phyloP scores from a whole-genome alignment of 2,113 vertebrate genomes.

The Pachyramphus minor region DNA sequence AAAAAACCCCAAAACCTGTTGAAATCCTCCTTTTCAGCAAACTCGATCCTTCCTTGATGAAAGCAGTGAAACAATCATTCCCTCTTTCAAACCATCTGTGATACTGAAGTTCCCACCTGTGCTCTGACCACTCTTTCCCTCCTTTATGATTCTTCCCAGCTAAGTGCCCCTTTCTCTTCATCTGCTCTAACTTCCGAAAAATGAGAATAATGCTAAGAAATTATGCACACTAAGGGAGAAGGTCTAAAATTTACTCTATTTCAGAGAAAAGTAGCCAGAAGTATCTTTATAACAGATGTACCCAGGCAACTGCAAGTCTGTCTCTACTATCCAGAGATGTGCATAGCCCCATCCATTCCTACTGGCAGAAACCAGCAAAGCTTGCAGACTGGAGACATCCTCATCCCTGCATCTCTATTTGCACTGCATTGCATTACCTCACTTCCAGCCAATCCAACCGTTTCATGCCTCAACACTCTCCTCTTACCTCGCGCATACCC shows the following conservation, averaged over 20 bases:
- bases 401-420: constrained; percentile 16
- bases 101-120: not conserved
- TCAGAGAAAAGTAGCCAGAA: not conserved
- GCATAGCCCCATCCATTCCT: not conserved
- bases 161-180: not conserved
- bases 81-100: not conserved
- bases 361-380: not conserved
- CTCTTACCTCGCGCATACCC: not conserved
- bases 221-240: not conserved
- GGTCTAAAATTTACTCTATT: not conserved
- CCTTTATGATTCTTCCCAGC: not conserved
- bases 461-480: not conserved
- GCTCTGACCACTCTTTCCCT: not conserved
- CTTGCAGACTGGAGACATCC: not conserved
- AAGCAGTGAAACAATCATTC: not conserved
- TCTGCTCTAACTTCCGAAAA: not conserved
- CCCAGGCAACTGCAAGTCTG: not conserved
- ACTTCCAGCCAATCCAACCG: constrained; percentile 63
- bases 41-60: not conserved
- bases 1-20: not conserved
- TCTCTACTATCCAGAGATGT: not conserved
- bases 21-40: not conserved
- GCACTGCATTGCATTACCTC: constrained; percentile 66
- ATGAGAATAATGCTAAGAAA: not conserved
- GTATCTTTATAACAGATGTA: not conserved